Conservation (phyloP, 2,888 invertebrate species). For the Acanthosepion lycidas region DNA sequence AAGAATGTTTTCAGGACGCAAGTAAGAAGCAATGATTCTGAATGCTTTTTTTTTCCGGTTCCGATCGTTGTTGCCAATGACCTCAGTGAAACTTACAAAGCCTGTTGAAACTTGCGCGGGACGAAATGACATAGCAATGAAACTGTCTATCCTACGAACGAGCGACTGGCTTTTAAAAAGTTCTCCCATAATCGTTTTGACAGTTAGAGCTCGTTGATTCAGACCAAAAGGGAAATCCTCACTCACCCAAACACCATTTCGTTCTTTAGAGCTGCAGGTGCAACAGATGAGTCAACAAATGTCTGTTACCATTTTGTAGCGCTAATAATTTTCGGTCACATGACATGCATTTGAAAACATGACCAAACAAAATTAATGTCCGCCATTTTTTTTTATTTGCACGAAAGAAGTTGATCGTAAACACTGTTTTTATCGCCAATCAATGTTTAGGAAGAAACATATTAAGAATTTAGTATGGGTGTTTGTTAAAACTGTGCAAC, state of each 20-base stretch:
- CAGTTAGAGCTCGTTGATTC: not conserved
- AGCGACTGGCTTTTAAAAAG: not conserved
- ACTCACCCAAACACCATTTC: not conserved
- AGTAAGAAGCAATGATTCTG: no score
- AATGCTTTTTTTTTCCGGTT: not conserved
- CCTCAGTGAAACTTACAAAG: not conserved
- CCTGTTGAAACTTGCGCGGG: not conserved
- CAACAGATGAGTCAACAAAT: conserved; percentile 33
- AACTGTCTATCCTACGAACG: not conserved
- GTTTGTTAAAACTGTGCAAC: no score
- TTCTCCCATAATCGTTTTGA: not conserved
- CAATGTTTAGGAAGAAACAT: not conserved
- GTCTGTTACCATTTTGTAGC: not conserved
- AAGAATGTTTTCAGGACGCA: no score
- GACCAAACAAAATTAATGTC: conserved; percentile 9
- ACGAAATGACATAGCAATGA: conserved; percentile 4
- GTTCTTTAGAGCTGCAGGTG: not conserved
- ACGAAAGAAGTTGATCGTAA: not conserved
- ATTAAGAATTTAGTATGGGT: not conserved
- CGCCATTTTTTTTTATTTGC: not conserved
- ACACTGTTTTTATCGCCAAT: not conserved
- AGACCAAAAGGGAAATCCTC: not conserved
- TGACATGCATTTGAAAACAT: not conserved
- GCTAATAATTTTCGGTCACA: not conserved
- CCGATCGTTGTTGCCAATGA: not conserved